These are phyloP conservation scores for Plectrocnemia conspersa DNA, from an alignment of 1,140 invertebrate genomes.

Conservation along the genomic window DNA sequence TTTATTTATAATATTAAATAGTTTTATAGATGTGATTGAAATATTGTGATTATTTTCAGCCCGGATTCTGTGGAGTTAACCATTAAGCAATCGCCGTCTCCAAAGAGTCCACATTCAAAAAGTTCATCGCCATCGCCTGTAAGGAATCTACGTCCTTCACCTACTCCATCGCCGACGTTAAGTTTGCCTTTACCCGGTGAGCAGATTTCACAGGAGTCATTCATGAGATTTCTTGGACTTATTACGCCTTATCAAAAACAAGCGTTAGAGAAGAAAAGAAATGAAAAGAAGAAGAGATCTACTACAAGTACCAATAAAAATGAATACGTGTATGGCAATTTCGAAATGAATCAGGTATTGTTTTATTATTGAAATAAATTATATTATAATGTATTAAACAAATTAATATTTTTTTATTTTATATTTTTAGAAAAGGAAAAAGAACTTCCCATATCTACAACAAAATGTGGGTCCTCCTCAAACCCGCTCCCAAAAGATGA, in stretches of 20 bases:
- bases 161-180: conserved; percentile 42
- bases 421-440: conserved; percentile 48
- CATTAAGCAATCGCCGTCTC: conserved; percentile 22
- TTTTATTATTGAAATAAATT: no score
- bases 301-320: conserved; percentile 45
- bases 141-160: conserved; percentile 39
- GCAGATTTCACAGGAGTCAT: conserved; percentile 42
- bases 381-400: no score
- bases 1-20: no score
- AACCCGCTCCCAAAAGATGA: conserved; percentile 41
- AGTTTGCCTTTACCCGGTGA: conserved; percentile 37
- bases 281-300: conserved; percentile 45
- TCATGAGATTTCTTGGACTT: conserved; percentile 44
- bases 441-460: conserved; percentile 48
- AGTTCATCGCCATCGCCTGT: conserved; percentile 20
- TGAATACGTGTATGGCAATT: conserved; percentile 48
- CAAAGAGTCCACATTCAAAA: conserved; percentile 25
- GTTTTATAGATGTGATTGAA: no score
- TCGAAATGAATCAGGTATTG: conserved; percentile 46
- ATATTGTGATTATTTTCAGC: no score
- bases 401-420: conserved; percentile 8
- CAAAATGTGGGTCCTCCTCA: conserved; percentile 47
- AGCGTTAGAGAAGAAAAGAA: conserved; percentile 44
- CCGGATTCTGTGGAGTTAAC: background rate
- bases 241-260: conserved; percentile 44